These are phyloP conservation scores for Halichoeres trimaculatus DNA, from an alignment of 2,113 vertebrate species.

Conservation along the genomic window DNA sequence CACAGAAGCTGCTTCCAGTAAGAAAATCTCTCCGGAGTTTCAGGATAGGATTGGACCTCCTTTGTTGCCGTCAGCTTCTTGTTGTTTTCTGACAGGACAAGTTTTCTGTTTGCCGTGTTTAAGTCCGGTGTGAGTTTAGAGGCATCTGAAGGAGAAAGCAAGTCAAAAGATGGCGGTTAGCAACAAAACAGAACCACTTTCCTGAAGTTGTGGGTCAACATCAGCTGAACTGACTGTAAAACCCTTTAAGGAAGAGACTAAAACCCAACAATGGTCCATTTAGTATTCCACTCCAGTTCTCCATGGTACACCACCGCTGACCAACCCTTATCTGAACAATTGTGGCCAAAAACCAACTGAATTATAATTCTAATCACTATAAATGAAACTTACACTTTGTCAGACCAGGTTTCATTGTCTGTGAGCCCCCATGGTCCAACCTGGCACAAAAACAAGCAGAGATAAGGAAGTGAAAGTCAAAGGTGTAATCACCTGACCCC, in stretches of 20 bases:
- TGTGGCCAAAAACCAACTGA: too few species aligned
- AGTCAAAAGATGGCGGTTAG: accelerated
- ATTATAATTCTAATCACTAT: too few species aligned
- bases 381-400: conserved; percentile 49
- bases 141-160: conserved; percentile 31
- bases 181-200: too few species aligned
- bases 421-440: not conserved
- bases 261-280: too few species aligned
- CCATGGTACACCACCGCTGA: too few species aligned
- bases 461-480: not conserved
- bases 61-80: not conserved
- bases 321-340: not conserved
- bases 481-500: not conserved
- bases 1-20: conserved; percentile 62
- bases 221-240: too few species aligned
- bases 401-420: conserved; percentile 17
- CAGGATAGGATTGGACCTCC: conserved; percentile 33
- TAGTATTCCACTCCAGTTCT: not conserved
- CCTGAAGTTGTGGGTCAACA: too few species aligned
- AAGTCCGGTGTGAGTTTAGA: conserved; percentile 17
- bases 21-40: conserved; percentile 48
- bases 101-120: conserved; percentile 30
- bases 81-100: conserved; percentile 9
- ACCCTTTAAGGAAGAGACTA: too few species aligned
- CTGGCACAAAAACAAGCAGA: conserved; percentile 19